These are phyloP conservation scores for Subacronicta megacephala DNA, from an alignment of 2,888 invertebrate genomes.

Conservation along the genomic window DNA sequence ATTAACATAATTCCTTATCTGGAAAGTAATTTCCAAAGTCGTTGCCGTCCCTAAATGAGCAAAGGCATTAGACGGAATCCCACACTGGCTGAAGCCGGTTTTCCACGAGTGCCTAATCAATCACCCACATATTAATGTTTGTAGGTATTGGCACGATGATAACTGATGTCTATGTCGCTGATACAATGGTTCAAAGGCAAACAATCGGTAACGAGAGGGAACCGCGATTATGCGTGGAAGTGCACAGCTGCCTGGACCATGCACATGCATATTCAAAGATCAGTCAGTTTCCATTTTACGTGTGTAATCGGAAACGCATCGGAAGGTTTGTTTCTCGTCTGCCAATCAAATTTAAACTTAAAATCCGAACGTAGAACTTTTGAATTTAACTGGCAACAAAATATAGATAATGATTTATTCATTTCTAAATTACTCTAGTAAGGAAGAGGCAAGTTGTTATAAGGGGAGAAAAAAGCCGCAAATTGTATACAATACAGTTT, in stretches of 20 bases:
- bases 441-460: constrained; percentile 79
- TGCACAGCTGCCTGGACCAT: constrained; percentile 68
- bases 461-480: constrained; percentile 63
- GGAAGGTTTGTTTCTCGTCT: constrained; percentile 57
- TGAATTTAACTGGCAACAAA: constrained; percentile 53
- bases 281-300: constrained; percentile 86
- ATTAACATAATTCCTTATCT: constrained; percentile 32
- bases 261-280: constrained; percentile 87
- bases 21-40: constrained; percentile 23
- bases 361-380: constrained; percentile 55
- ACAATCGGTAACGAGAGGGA: constrained; percentile 60
- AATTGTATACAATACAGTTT: constrained; percentile 66
- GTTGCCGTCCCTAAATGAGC: constrained; percentile 26
- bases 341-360: constrained; percentile 71
- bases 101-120: constrained; percentile 44
- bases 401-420: constrained; percentile 75
- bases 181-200: constrained; percentile 59
- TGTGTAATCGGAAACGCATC: constrained; percentile 85
- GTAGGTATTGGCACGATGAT: constrained; percentile 65
- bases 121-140: constrained; percentile 62
- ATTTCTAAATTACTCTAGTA: constrained; percentile 75
- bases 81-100: constrained; percentile 36
- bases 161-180: constrained; percentile 63
- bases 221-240: constrained; percentile 61
- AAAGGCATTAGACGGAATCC: constrained; percentile 39